Conservation (phyloP, 2,113 vertebrate genomes). For the Lathamus discolor region DNA sequence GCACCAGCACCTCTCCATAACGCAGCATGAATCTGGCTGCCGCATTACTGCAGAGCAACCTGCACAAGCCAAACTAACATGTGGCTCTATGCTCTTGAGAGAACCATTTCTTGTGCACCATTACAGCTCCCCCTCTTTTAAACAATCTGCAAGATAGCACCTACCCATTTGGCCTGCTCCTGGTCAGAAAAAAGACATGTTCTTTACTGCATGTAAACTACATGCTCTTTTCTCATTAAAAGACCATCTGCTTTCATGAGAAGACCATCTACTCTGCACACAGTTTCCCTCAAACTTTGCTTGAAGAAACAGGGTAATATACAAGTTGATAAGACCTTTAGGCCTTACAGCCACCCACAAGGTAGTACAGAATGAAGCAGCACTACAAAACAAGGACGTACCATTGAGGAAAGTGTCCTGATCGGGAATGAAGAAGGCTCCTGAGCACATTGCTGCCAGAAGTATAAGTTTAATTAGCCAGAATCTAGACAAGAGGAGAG, state of each 20-base stretch:
- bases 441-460: conserved; percentile 88
- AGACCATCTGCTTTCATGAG: neutral
- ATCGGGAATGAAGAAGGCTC: conserved; percentile 92
- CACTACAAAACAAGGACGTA: conserved; percentile 42
- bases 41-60: neutral
- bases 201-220: neutral
- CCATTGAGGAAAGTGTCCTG: conserved; percentile 91
- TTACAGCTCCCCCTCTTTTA: neutral
- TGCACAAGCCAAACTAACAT: neutral
- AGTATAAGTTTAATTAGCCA: conserved; percentile 92
- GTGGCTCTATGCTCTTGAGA: accelerated
- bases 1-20: neutral
- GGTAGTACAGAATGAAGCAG: neutral
- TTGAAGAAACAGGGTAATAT: neutral
- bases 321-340: neutral
- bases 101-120: neutral
- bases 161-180: neutral
- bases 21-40: accelerated
- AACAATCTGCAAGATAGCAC: neutral
- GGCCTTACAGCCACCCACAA: neutral
- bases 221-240: neutral
- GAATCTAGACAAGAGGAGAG: conserved; percentile 77
- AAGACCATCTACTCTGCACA: neutral
- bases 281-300: neutral
- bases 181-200: neutral